These are phyloP conservation scores for Manis javanica DNA, from an alignment of 2,797 vertebrate species.

Conservation along the genomic window DNA sequence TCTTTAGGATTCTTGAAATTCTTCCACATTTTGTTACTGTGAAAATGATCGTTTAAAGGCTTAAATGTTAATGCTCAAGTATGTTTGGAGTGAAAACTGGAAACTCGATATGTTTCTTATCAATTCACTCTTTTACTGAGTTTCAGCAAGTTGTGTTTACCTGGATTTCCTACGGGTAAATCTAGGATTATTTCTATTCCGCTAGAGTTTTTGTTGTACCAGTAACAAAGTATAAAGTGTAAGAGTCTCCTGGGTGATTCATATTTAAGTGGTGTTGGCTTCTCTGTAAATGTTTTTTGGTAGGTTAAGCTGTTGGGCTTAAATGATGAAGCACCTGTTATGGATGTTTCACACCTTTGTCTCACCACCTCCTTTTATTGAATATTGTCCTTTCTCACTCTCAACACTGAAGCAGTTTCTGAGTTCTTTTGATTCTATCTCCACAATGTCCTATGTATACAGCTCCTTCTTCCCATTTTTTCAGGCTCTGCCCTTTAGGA, in stretches of 20 bases:
- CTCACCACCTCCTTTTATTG: background rate
- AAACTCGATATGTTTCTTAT: constrained; percentile 44
- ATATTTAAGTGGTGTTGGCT: constrained; percentile 15
- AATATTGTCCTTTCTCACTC: background rate
- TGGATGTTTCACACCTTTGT: background rate
- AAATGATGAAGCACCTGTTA: background rate
- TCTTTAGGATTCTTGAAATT: constrained; percentile 47
- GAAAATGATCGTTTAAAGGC: constrained; percentile 33
- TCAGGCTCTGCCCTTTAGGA: background rate
- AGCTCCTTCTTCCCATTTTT: constrained; percentile 8
- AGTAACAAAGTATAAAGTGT: constrained; percentile 19
- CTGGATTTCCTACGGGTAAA: constrained; percentile 52
- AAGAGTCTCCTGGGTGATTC: constrained; percentile 32
- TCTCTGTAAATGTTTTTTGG: constrained; percentile 10
- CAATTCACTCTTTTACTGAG: background rate
- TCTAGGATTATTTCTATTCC: constrained; percentile 38
- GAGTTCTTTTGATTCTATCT: background rate
- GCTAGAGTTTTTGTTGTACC: constrained; percentile 47
- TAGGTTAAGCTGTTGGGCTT: background rate
- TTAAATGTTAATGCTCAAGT: constrained; percentile 62
- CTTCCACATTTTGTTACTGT: constrained; percentile 38
- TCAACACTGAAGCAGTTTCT: background rate
- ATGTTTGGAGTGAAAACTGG: constrained; percentile 49
- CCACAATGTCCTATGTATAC: background rate
- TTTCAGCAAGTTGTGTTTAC: constrained; percentile 46